Base-by-base conservation (phyloP, 1,140 invertebrate species). In the Hypothenemus hampei region DNA sequence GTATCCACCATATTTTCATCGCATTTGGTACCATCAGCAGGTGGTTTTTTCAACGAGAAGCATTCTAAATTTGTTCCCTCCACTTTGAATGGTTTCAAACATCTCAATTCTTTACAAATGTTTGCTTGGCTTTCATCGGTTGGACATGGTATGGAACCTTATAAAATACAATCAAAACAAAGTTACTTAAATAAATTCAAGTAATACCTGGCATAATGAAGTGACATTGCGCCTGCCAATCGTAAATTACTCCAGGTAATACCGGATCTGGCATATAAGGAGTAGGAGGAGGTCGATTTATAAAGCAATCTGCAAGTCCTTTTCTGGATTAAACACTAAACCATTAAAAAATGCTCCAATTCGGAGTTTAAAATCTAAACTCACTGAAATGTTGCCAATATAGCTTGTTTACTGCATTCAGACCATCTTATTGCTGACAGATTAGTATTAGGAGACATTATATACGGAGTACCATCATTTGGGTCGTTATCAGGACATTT, bases 1-100 rank as follows among this genome's bases (percentile, higher is more conserved):
- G n/a, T n/a, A n/a, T 29, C 26, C 60, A 76, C 75, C 67, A 75
- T 77, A 37, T 75, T 72, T 41, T 74, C 73, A 1, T 75, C 83
- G 68, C 84, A 86, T 40, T 79, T 76, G 0, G 84, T 85, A 18
- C 84, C 84, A 49, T 84, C 82, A 2, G 81, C 82, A 10, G 81
- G 76, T 4, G 81, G 77, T 56, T 78, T 73, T 2, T 79, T 69
- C 36, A 56, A 64, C 16, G 68, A 69, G 36, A 66, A 69, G 8
- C 45, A 13, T 29, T 45, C 23, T 11, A 29, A 16, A 19, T 45
- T 29, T 19, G 20, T 18, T n/a, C 16, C 23, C 15, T 45, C 20
- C 15, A n/a, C 19, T 18, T 24, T 29, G 11, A 16, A 8, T 15
- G 43, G 43, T 45, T 45, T 45, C 11, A 45, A 19, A 31, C 43